These are phyloP conservation scores for Silvanus unidentatus DNA, from an alignment of 2,888 invertebrate species.

Conservation along the genomic window DNA sequence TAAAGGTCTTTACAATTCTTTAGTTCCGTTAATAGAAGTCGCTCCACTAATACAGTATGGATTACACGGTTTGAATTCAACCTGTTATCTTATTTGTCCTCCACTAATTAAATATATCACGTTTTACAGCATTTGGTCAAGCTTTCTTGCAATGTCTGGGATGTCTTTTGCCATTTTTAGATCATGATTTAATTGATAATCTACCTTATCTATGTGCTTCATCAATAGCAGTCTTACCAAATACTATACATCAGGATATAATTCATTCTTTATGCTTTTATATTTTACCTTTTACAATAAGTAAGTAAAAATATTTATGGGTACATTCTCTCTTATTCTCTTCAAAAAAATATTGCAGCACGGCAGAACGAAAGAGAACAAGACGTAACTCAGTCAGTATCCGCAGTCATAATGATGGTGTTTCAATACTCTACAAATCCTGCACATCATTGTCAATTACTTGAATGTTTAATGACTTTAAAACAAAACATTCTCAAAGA, in stretches of 20 bases:
- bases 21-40: conserved; percentile 88
- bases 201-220: conserved; percentile 92
- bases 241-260: conserved; percentile 86
- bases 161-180: conserved; percentile 92
- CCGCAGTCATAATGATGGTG: conserved; percentile 95
- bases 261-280: conserved; percentile 92
- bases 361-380: conserved; percentile 62
- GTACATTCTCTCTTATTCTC: conserved; percentile 3
- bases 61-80: conserved; percentile 58
- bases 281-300: conserved; percentile 91
- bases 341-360: conserved; percentile 22
- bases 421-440: conserved; percentile 93
- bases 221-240: conserved; percentile 87
- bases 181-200: conserved; percentile 92
- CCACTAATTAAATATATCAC: background rate
- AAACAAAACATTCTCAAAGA: conserved; percentile 89
- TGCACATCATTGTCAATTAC: conserved; percentile 91
- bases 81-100: conserved; percentile 13
- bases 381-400: conserved; percentile 79
- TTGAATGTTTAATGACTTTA: conserved; percentile 93
- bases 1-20: conserved; percentile 88
- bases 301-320: conserved; percentile 56
- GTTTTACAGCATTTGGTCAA: conserved; percentile 78
- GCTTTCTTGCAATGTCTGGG: conserved; percentile 89
- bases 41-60: conserved; percentile 87